Percentiles rank a stretch among this genome's conserved stretches.
Conservation (phyloP, 37 sponge, comb jelly and placozoan species). For the Chondrilla cf. caribensis region DNA sequence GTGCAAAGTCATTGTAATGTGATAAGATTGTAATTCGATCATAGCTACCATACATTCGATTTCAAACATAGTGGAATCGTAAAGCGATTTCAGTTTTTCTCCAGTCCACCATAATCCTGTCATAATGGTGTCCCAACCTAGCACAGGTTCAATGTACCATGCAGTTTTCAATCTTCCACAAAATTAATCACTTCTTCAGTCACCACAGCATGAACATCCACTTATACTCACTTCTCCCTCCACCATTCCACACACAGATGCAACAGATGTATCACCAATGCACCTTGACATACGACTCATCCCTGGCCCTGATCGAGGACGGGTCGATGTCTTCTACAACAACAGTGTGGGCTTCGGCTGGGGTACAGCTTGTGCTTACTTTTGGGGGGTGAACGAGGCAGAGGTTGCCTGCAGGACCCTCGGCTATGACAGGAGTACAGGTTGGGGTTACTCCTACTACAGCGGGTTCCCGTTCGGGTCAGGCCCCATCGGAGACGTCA, state of each 20-base stretch:
- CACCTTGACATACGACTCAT: not conserved
- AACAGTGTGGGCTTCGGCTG: not conserved
- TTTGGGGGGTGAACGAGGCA: not conserved
- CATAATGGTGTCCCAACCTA: no score
- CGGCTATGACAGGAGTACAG: not conserved
- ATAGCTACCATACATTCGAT: no score
- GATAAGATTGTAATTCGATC: no score
- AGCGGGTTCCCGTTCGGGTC: not conserved
- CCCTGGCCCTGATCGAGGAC: conserved; percentile 7
- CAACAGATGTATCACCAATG: not conserved
- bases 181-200: no score
- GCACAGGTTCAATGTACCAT: no score
- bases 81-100: no score
- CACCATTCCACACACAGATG: not conserved
- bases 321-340: not conserved
- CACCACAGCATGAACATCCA: no score
- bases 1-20: no score
- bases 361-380: conserved; percentile 12
- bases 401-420: conserved; percentile 1
- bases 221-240: no score
- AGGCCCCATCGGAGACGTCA: not conserved
- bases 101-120: no score
- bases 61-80: no score
- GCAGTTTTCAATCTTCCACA: no score
- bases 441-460: not conserved